Percentiles rank a stretch among this genome's conserved stretches.
These are phyloP conservation scores for Lycaon pictus DNA, from an alignment of 2,113 vertebrate genomes.

Conservation along the genomic window DNA sequence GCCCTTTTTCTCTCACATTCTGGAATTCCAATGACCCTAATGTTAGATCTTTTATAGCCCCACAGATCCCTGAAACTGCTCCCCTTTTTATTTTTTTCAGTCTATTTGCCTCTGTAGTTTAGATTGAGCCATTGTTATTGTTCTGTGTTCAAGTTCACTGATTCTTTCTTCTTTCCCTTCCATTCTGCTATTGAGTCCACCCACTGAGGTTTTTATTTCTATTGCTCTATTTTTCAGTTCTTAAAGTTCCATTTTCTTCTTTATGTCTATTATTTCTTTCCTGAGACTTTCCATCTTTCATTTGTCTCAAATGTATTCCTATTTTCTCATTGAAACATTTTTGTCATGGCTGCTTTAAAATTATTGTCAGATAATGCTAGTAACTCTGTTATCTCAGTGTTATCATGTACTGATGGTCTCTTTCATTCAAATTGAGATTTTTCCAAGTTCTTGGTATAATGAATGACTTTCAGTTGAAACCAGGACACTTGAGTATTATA, in stretches of 20 bases:
- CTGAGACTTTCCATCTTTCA: neutral
- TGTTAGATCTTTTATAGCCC: neutral
- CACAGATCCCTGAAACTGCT: neutral
- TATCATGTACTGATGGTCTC: neutral
- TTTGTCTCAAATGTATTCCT: neutral
- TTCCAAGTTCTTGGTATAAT: neutral
- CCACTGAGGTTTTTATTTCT: neutral
- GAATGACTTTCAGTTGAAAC: neutral
- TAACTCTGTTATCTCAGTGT: neutral
- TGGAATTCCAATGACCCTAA: neutral
- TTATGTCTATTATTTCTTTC: neutral
- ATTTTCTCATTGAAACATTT: neutral
- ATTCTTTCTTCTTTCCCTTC: neutral
- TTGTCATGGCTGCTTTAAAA: neutral
- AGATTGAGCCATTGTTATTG: neutral
- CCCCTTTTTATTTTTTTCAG: neutral
- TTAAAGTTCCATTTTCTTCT: neutral
- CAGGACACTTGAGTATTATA: neutral
- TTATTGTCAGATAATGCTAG: neutral
- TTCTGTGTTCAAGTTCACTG: neutral
- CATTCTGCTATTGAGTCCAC: neutral
- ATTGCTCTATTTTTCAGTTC: neutral
- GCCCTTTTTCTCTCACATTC: neutral
- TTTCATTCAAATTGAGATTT: neutral
- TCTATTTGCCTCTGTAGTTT: neutral